Evolutionary conservation across 1,140 invertebrate genomes (phyloP), one percentile per base, ranked within the genome.

Genomic region (Pogonognathellus flavescens): DNA sequence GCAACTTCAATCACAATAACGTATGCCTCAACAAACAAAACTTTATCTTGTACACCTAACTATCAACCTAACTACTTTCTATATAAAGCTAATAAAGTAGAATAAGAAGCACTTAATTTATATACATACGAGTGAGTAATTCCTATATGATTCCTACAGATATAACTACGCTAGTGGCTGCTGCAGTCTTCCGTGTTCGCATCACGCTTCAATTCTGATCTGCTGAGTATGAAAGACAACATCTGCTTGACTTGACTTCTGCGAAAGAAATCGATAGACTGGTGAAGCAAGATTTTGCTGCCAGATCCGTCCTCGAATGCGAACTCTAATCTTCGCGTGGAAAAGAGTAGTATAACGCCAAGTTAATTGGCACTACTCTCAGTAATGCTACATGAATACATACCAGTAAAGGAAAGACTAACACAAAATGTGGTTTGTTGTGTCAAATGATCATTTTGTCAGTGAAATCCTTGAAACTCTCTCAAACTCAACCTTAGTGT

Each of bases 241-340:
- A 16, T 50, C 66, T 72, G 10, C 14, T 76, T 31, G 13, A 49
- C 31, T 76, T 76, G 25, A 76, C 70, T 76, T 76, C n/a, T 16
- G 16, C 41, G n/a, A 76, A 76, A 31, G 70, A 76, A 76, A 76
- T 76, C 70, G 70, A 76, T 76, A 76, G 70, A 76, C 70, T 76
- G 70, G 70, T 49, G 41, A 76, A 49, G 70, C 70, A 76, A 76
- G 70, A 25, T 76, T 18, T 50, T 25, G 62, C 22, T 66, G 22
- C 62, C 20, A 25, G 62, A 25, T 14, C 70, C 70, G 70, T 76
- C 70, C 70, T 76, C 70, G 25, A 76, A 76, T n/a, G 41, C 70
- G 70, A 76, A 76, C 70, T 76, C 41, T 76, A 31, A 31, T 76
- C 53, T 76, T 31, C 70, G 70, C 70, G 41, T 49, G 70, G 62